Conservation (phyloP, 2,797 vertebrate species). For the Decapterus maruadsi region DNA sequence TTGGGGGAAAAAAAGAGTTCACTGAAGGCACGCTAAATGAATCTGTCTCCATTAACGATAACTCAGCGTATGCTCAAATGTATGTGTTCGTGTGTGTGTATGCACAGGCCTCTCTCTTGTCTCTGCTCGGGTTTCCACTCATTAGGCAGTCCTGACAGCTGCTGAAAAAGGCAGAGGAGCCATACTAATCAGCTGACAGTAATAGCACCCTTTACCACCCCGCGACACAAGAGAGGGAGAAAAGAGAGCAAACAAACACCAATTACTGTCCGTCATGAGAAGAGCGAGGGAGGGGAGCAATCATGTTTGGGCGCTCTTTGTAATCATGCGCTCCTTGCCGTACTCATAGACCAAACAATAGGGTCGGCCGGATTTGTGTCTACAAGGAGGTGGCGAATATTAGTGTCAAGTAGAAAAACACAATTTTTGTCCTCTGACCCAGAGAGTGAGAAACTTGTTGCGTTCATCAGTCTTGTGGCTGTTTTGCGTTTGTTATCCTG, state of each 20-base stretch:
- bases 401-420: conserved; percentile 57
- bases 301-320: conserved; percentile 57
- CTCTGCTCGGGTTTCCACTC: conserved; percentile 70
- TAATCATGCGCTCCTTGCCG: conserved; percentile 55
- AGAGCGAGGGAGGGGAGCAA: conserved; percentile 31
- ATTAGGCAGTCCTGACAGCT: conserved; percentile 67
- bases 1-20: background rate
- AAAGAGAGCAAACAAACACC: conserved; percentile 80
- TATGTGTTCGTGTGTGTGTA: background rate
- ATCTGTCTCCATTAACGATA: conserved; percentile 7
- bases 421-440: conserved; percentile 42
- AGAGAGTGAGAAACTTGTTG: conserved; percentile 33
- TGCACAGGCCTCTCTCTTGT: conserved; percentile 39
- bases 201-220: conserved; percentile 74
- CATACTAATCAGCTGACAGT: conserved; percentile 76
- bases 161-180: conserved; percentile 64
- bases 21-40: background rate
- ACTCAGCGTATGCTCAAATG: background rate
- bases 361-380: conserved; percentile 56
- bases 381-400: conserved; percentile 43
- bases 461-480: conserved; percentile 48
- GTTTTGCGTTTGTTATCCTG: conserved; percentile 32
- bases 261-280: conserved; percentile 77
- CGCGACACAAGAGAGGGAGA: conserved; percentile 67
- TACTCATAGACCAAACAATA: conserved; percentile 55